Evolutionary conservation across 2,113 vertebrate species (phyloP), one percentile per base, ranked within the genome.

Genomic region (Martes martes): DNA sequence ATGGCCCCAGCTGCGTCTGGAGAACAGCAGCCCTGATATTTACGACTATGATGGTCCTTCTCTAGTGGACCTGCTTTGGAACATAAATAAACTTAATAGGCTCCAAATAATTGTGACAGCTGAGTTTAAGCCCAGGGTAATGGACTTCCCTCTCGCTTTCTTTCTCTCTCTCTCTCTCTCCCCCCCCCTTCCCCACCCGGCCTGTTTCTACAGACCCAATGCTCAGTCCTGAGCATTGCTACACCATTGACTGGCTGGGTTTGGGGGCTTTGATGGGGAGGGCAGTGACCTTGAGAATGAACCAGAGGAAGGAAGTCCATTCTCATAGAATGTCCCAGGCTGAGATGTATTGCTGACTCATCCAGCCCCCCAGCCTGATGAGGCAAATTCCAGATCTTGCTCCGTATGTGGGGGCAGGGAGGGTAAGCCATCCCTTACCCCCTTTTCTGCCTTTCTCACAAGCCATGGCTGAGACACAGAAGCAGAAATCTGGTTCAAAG

Each of bases 31-130:
- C 83, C 95, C 95, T 97, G 96, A 98, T 98, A 98, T 98, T 98
- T 98, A 98, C 65, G 98, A 98, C 97, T 98, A 96, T 98, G 96
- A 98, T 98, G 96, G 98, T 96, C 83, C 94, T 97, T 98, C 95
- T 98, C 98, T 98, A 98, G 98, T 98, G 98, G 98, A 94, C 96
- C 96, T 96, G 96, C 97, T 97, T 95, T 91, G 93, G 97, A 98
- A 97, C 78, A 97, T 98, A 96, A 91, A 78, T 97, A 98, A 98
- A 98, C 87, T 96, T 97, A 98, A 98, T 3, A 97, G 96, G 84
- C 96, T 97, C 97, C 96, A 98, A 98, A 98, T 98, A 97, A 98
- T 96, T 97, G 97, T 98, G 97, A 93, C 96, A 98, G 98, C 79
- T 42, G 94, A 96, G 69, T 91, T 98, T 97, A 98, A 98, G 97